These are phyloP conservation scores for Pseudochirops cupreus DNA, from an alignment of 2,797 vertebrate species.

Conservation along the genomic window DNA sequence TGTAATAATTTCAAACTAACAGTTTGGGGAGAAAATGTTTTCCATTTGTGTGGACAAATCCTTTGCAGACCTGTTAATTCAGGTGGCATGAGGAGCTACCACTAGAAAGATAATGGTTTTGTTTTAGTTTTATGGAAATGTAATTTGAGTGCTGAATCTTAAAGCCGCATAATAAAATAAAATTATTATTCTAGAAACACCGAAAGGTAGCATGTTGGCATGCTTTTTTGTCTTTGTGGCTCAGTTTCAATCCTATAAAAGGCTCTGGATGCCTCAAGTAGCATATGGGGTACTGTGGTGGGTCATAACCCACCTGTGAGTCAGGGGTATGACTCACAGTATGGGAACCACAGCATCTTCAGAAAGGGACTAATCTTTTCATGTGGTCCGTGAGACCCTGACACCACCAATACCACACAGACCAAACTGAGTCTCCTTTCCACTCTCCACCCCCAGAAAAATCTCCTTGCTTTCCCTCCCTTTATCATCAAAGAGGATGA, in stretches of 20 bases:
- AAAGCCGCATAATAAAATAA: neutral
- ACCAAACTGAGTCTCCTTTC: constrained; percentile 43
- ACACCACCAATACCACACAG: constrained; percentile 40
- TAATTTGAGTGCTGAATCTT: neutral
- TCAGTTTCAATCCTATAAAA: neutral
- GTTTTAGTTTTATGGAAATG: neutral
- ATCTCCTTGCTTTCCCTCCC: neutral
- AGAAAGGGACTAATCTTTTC: constrained; percentile 66
- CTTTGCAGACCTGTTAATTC: neutral
- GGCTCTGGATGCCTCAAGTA: neutral
- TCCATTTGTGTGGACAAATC: neutral
- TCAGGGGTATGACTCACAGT: constrained; percentile 66
- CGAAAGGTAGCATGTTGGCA: neutral
- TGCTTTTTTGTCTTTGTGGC: neutral
- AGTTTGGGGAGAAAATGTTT: constrained; percentile 73
- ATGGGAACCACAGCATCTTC: constrained; percentile 40
- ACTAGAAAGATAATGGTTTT: neutral
- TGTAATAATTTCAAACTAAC: constrained; percentile 85
- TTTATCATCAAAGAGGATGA: constrained; percentile 12
- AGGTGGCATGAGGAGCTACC: neutral
- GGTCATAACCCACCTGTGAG: constrained; percentile 51
- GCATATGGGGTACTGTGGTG: neutral
- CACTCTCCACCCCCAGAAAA: neutral
- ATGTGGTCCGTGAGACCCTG: constrained; percentile 26
- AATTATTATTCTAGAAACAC: neutral